Conservation (phyloP, 2,888 invertebrate genomes). For the Microctonus aethiopoides region DNA sequence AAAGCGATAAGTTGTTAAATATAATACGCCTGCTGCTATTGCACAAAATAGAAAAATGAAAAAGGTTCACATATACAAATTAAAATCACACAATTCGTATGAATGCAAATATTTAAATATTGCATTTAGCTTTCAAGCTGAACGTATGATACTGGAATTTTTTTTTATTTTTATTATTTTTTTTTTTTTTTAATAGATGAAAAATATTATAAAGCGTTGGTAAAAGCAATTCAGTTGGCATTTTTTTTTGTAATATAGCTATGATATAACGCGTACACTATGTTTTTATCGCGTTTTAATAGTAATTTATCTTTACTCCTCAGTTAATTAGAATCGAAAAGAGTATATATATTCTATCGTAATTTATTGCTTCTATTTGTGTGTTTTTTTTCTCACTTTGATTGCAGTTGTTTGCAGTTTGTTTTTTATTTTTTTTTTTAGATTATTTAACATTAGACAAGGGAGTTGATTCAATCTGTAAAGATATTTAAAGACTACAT, state of each 20-base stretch:
- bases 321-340: background rate
- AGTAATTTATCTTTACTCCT: slow-evolving; percentile 16
- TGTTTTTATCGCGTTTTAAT: slow-evolving; percentile 6
- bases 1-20: slow-evolving; percentile 12
- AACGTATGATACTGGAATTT: slow-evolving; percentile 10
- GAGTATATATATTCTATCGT: background rate
- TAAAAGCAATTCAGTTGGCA: slow-evolving; percentile 2
- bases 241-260: slow-evolving; percentile 21
- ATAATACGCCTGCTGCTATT: background rate
- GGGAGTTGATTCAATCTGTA: background rate
- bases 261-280: too few relatives aligned
- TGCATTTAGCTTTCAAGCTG: slow-evolving; percentile 1
- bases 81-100: background rate
- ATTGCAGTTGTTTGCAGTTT: background rate
- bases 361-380: slow-evolving; percentile 16
- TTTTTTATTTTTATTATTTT: too few relatives aligned
- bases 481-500: background rate
- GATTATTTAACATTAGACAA: slow-evolving; percentile 6
- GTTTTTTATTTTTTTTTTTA: slow-evolving; percentile 8
- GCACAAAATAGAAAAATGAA: background rate
- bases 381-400: background rate
- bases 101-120: background rate
- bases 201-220: slow-evolving; percentile 14
- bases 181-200: background rate
- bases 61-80: background rate